phyloP scores from a whole-genome alignment of 2,113 vertebrate species.

The Pteropus alecto region DNA sequence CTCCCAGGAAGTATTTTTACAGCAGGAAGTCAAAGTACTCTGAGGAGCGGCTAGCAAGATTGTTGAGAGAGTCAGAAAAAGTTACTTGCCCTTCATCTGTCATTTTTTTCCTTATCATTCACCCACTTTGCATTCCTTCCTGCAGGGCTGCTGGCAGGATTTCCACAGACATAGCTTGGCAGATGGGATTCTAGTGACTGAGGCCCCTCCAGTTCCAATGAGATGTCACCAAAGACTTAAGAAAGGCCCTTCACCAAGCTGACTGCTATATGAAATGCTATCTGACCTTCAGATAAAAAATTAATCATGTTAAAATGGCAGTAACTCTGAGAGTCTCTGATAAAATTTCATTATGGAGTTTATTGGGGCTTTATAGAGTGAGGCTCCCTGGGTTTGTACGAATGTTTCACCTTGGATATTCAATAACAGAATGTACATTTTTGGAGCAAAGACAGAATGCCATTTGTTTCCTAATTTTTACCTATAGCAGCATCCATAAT shows the following conservation, averaged over 20 bases:
- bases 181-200: not conserved
- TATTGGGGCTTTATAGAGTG: not conserved
- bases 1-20: not conserved
- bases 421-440: not conserved
- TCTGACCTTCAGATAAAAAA: not conserved
- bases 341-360: not conserved
- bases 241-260: not conserved
- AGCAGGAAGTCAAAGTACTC: not conserved
- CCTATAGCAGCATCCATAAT: not conserved
- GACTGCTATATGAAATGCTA: not conserved
- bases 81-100: not conserved
- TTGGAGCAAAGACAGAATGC: not conserved
- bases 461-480: not conserved
- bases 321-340: not conserved
- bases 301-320: not conserved
- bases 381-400: not conserved
- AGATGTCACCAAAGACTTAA: not conserved
- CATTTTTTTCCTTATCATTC: not conserved
- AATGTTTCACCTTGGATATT: slow-evolving; percentile 20
- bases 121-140: not conserved
- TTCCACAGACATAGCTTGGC: not conserved
- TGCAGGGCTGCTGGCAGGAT: not conserved
- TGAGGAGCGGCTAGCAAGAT: not conserved
- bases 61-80: not conserved
- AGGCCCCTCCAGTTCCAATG: not conserved